Conservation (phyloP, 2,888 invertebrate species). For the Pseudolycoriella hygida region DNA sequence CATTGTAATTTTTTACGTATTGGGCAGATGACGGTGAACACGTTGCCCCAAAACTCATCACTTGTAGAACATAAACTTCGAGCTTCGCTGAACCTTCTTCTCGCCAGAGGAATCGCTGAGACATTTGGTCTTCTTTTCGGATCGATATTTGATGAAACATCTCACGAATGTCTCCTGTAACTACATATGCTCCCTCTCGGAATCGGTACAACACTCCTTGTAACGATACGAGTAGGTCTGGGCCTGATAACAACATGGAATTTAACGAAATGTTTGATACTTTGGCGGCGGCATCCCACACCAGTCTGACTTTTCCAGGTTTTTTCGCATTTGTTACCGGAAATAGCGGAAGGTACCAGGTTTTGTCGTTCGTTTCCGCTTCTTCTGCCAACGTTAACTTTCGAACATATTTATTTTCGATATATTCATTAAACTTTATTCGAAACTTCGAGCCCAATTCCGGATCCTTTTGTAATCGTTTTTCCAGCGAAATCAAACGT, state of each 20-base stretch:
- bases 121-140: constrained; percentile 6
- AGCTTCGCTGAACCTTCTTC: neutral
- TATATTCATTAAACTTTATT: too few relatives aligned
- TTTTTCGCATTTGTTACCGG: constrained; percentile 13
- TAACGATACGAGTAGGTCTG: too few relatives aligned
- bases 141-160: too few relatives aligned
- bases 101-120: constrained; percentile 10
- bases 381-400: constrained; percentile 7
- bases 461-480: constrained; percentile 9
- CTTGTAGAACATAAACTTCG: neutral
- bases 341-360: constrained; percentile 14
- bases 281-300: too few relatives aligned
- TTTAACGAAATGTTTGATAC: too few relatives aligned
- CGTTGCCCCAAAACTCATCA: neutral
- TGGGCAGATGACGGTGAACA: neutral
- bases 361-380: too few relatives aligned
- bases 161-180: too few relatives aligned
- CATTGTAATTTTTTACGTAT: neutral
- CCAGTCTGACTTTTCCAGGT: too few relatives aligned
- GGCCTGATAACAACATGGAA: too few relatives aligned
- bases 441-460: too few relatives aligned
- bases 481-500: neutral
- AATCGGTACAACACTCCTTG: constrained; percentile 11
- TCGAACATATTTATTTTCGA: constrained; percentile 8
- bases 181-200: too few relatives aligned